phyloP scores from a whole-genome alignment of 2,797 vertebrate species.

The Pyrocephalus nanus region DNA sequence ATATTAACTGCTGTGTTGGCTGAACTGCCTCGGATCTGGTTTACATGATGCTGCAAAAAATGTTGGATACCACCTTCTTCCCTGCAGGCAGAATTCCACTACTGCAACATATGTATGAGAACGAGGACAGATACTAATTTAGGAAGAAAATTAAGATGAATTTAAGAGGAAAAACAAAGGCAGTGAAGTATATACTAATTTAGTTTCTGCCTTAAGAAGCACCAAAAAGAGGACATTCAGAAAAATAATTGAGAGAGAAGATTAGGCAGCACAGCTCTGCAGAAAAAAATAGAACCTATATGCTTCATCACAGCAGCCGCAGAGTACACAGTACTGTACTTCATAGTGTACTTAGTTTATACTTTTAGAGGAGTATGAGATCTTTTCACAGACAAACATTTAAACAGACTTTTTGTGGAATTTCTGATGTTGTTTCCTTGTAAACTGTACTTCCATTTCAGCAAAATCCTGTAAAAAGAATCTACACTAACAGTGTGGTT shows the following conservation, averaged over 20 bases:
- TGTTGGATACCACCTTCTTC: background rate
- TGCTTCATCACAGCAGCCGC: rapidly evolving
- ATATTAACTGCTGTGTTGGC: constrained; percentile 21
- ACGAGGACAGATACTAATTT: background rate
- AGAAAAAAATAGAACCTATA: background rate
- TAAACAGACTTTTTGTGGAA: background rate
- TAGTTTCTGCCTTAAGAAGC: background rate
- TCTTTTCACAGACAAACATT: background rate
- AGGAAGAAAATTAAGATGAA: background rate
- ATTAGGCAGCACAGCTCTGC: background rate
- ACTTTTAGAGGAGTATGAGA: background rate
- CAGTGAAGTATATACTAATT: background rate
- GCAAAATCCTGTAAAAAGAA: background rate
- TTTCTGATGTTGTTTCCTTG: background rate
- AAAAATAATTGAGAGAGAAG: background rate
- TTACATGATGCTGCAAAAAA: background rate
- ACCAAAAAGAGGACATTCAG: background rate
- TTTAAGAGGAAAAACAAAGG: background rate
- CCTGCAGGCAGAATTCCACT: background rate
- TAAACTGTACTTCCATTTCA: background rate
- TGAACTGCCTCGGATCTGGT: background rate
- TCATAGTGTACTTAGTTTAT: too few relatives aligned
- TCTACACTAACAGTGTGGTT: rapidly evolving
- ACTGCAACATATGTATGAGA: background rate
- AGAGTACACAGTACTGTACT: background rate